Evolutionary conservation across 2,797 vertebrate species (phyloP).

Genomic region (Podargus strigoides): DNA sequence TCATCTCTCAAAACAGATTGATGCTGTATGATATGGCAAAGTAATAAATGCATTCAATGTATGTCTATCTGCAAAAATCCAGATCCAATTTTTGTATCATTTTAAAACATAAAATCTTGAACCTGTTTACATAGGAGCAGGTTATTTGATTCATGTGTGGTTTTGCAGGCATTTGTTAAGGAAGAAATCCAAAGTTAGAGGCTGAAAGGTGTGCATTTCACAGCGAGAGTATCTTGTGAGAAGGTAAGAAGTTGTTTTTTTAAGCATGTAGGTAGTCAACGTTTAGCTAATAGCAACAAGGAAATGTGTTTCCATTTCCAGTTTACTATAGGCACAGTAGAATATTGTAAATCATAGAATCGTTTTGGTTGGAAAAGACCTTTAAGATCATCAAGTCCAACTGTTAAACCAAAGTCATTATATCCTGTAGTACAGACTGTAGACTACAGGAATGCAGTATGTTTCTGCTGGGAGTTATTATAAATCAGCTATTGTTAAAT

Average conservation of each 20-base stretch:
- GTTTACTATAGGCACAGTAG: background rate
- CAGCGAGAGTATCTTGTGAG: background rate
- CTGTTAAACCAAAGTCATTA: background rate
- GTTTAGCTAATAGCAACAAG: background rate
- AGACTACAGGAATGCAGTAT: background rate
- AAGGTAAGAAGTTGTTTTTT: background rate
- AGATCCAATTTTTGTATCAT: background rate
- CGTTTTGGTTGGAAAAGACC: too few species aligned
- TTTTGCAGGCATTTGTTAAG: background rate
- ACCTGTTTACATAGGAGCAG: background rate
- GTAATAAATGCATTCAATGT: background rate
- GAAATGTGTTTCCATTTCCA: background rate
- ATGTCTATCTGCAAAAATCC: background rate
- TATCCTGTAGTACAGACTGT: background rate
- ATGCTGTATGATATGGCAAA: background rate
- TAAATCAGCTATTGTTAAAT: background rate
- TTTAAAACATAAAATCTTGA: background rate
- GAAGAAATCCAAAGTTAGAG: background rate
- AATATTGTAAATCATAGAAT: too few species aligned
- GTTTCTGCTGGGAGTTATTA: background rate
- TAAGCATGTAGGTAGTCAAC: background rate
- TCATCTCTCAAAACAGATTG: background rate
- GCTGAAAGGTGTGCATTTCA: background rate
- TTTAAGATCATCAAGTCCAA: too few species aligned
- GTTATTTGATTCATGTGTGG: background rate